Conservation (phyloP, 2,888 invertebrate species). For the Hyppa rectilinea region DNA sequence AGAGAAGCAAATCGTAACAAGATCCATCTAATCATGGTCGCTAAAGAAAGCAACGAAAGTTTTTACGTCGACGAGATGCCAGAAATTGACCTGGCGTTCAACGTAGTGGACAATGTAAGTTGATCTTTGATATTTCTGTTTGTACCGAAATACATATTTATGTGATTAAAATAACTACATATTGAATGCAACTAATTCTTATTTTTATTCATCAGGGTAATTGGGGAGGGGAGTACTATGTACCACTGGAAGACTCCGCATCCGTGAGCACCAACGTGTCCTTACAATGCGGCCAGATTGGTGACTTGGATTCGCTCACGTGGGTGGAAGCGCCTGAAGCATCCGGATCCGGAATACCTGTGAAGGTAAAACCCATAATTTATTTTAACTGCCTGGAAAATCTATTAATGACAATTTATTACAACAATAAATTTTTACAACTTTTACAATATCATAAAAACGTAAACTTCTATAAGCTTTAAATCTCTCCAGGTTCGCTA, state of each 20-base stretch:
- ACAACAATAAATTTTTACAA: not conserved
- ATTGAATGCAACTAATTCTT: not conserved
- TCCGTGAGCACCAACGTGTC: conserved; percentile 42
- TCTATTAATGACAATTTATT: no score
- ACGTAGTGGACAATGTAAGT: conserved; percentile 64
- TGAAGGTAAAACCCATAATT: conserved; percentile 70
- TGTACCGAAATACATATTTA: not conserved
- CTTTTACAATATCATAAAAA: conserved; percentile 4
- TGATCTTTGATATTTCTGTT: not conserved
- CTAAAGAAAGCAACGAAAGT: conserved; percentile 38
- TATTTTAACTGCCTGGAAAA: not conserved
- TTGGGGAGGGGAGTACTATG: conserved; percentile 70
- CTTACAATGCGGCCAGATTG: conserved; percentile 63
- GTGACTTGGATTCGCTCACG: conserved; percentile 47
- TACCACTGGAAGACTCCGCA: conserved; percentile 54
- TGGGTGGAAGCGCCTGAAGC: conserved; percentile 47
- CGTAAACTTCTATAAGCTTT: not conserved
- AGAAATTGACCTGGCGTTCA: conserved; percentile 59
- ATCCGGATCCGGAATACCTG: conserved; percentile 63
- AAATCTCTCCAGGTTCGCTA: conserved; percentile 71
- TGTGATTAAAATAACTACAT: no score
- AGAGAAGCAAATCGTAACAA: conserved; percentile 59
- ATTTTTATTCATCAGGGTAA: conserved; percentile 56
- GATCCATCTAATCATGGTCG: conserved; percentile 60
- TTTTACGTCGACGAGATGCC: conserved; percentile 45